Base-by-base conservation (phyloP, 2,113 vertebrate genomes). In the Petromus typicus region DNA sequence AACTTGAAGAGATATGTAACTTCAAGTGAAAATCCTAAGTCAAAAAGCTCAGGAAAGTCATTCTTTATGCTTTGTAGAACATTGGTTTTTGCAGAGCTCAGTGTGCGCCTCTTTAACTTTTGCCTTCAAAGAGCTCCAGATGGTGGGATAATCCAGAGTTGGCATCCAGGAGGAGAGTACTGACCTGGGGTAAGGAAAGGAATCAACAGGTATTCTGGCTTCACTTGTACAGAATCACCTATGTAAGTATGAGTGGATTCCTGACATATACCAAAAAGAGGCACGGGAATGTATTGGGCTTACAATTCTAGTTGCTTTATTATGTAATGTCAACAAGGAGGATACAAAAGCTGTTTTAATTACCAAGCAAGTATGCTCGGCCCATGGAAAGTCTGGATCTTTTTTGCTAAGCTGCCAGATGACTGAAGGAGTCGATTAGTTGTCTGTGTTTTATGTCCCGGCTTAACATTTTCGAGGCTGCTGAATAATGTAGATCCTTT, bases 401-500 rank as follows among this genome's bases (percentile, higher is more conserved):
- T 97, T 96, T 89, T 92, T 67, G 81, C 86, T 94, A 93, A 81
- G 22, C 79, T 92, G 81, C 94, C 81, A 90, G 86, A 94, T 94
- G 75, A 34, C 94, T 0, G 2, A 66, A 78, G 56, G 85, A 93
- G 95, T 73, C 57, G 95, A 88, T 75, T 57, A 92, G 97, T 95
- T 0, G 20, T 23, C 59, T 97, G 45, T 95, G 84, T 96, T 98
- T 96, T 92, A 97, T 12, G 10, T 30, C 75, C 32, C 66, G 69
- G 97, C 64, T 99, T 98, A 99, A 98, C 96, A 99, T 98, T 99
- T 99, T 94, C 99, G 98, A 25, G 99, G 99, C 98, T 99, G 99
- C 86, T 99, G 99, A 98, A 99, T 99, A 98, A 98, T 97, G 95
- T 98, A 98, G 90, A 97, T 97, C 97, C 96, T 98, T 96, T 98